Evolutionary conservation across 1,140 invertebrate genomes (phyloP).

Genomic region (Chlorops oryzae): DNA sequence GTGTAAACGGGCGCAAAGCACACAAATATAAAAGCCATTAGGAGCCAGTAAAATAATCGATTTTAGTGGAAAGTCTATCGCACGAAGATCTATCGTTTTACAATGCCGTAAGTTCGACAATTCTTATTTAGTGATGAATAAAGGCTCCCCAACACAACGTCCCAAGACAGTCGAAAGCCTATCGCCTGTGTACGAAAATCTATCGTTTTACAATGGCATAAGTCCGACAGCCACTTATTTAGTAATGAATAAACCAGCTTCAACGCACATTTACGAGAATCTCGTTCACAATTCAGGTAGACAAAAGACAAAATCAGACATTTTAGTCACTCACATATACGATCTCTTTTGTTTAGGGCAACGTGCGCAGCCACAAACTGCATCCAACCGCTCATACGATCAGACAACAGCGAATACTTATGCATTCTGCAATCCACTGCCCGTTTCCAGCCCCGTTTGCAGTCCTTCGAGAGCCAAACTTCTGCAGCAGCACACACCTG

Average conservation of each 20-base stretch:
- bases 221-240: slow-evolving; percentile 28
- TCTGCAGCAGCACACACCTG: slow-evolving; percentile 35
- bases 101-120: too few species aligned
- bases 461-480: slow-evolving; percentile 13
- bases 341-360: slow-evolving; percentile 20
- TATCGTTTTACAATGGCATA: slow-evolving; percentile 60
- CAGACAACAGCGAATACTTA: slow-evolving; percentile 37
- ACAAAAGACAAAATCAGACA: neutral
- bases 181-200: slow-evolving; percentile 72
- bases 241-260: slow-evolving; percentile 19
- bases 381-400: slow-evolving; percentile 40
- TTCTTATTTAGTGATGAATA: too few species aligned
- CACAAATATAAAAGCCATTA: too few species aligned
- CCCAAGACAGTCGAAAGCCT: slow-evolving; percentile 43
- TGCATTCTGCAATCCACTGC: slow-evolving; percentile 10
- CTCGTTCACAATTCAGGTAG: slow-evolving; percentile 54
- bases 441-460: slow-evolving; percentile 1
- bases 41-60: too few species aligned
- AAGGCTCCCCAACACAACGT: too few species aligned
- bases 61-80: too few species aligned
- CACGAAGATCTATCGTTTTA: too few species aligned
- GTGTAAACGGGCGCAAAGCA: too few species aligned
- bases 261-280: slow-evolving; percentile 65
- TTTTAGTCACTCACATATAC: slow-evolving; percentile 2
- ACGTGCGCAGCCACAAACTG: slow-evolving; percentile 44